Conservation (phyloP, 2,797 vertebrate genomes). For the Cossypha dichroa region DNA sequence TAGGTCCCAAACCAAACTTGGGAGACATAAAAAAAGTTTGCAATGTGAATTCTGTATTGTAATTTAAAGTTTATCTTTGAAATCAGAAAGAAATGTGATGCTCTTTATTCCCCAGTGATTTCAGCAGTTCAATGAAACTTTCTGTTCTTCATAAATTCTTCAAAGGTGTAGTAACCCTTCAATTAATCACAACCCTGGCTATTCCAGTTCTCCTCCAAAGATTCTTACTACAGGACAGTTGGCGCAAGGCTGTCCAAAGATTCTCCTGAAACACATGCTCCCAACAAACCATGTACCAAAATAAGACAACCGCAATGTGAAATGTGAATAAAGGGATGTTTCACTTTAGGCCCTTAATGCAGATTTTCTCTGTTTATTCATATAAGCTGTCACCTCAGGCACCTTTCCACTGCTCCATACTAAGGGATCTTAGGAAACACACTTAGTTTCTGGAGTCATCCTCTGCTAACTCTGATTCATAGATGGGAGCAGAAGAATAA, state of each 20-base stretch:
- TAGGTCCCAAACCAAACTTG: neutral
- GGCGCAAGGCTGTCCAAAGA: neutral
- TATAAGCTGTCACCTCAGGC: neutral
- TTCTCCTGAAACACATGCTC: neutral
- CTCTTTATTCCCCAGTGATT: neutral
- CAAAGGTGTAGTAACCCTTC: neutral
- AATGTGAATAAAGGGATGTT: neutral
- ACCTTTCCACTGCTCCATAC: neutral
- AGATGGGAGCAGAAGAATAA: neutral
- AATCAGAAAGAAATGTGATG: neutral
- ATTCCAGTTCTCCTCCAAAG: neutral
- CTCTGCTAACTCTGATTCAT: neutral
- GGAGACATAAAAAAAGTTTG: neutral
- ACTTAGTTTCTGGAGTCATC: neutral
- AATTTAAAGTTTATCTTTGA: neutral
- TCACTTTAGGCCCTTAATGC: neutral
- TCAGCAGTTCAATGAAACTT: neutral
- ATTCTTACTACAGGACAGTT: neutral
- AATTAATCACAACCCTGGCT: neutral
- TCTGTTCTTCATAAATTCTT: slow-evolving; percentile 1
- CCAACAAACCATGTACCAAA: neutral
- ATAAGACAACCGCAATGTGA: neutral
- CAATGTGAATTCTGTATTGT: neutral
- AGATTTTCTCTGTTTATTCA: neutral
- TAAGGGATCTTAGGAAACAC: neutral